Evolutionary conservation across 2,113 vertebrate genomes (phyloP).

Genomic region (Calidris pugnax): DNA sequence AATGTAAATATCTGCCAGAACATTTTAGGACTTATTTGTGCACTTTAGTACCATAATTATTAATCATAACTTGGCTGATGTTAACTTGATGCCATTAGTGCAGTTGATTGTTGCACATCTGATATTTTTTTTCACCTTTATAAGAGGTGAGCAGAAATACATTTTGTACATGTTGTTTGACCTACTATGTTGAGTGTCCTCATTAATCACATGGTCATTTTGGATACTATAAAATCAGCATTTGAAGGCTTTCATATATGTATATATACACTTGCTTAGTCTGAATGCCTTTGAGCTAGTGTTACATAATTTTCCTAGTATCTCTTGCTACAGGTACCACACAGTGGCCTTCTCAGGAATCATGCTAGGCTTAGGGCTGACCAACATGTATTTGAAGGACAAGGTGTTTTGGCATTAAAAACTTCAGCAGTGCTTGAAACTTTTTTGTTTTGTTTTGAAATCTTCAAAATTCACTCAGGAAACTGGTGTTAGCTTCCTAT

Average conservation of each 20-base stretch:
- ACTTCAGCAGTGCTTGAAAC: not conserved
- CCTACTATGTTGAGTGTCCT: not conserved
- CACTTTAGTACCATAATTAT: constrained; percentile 16
- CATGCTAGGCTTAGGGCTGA: not conserved
- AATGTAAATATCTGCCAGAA: constrained; percentile 27
- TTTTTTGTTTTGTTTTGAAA: not conserved
- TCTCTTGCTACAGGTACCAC: not conserved
- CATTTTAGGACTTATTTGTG: constrained; percentile 26
- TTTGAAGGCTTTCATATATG: not conserved
- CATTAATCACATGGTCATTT: not conserved
- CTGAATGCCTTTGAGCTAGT: not conserved
- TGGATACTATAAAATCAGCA: not conserved
- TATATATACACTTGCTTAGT: not conserved
- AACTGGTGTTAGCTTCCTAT: not conserved
- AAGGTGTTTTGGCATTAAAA: not conserved
- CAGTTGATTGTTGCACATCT: constrained; percentile 9
- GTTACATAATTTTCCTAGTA: not conserved
- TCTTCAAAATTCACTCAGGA: not conserved
- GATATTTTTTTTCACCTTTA: constrained; percentile 25
- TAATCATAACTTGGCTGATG: constrained; percentile 22
- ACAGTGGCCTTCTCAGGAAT: not conserved
- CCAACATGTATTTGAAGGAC: not conserved
- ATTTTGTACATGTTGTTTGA: not conserved
- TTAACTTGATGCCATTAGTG: constrained; percentile 22
- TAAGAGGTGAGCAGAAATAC: constrained; percentile 25